Base-by-base conservation (phyloP, 2,888 invertebrate species). In the Rhingia campestris region DNA sequence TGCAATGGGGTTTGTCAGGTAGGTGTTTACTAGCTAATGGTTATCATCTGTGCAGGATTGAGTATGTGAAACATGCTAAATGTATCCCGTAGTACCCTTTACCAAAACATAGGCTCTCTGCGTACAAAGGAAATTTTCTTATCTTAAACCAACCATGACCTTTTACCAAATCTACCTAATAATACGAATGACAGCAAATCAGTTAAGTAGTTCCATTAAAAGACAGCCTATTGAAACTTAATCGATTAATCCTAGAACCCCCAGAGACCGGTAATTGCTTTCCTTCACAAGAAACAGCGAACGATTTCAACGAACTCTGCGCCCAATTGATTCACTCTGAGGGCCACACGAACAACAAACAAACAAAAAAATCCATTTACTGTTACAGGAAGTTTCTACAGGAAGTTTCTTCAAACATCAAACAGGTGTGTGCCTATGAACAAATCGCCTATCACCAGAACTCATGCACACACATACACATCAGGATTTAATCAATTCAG, bases 401-500 rank as follows among this genome's bases (percentile, higher is more conserved):
- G 14, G 2, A 33, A 59, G 12, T n/a, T 43, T 30, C 32, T 12
- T 32, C 7, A 22, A 14, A 35, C 45, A 47, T 33, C 41, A 12
- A 22, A 58, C 30, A 22, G 39, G 56, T 59, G n/a, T 43, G 3
- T n/a, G 9, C 9, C 9, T 30, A 39, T 39, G 39, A 22, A 7
- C 10, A 9, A 56, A 37, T 56, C 37, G 39, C 56, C 56, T 39
- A 39, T 56, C 56, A 56, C 32, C 12, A 10, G 43, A 4, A 6
- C 54, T 9, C 59, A 43, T 9, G n/a, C 59, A 32, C 59, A 43
- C 54, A 22, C 59, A 43, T 9, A 30, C 59, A 32, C 59, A 43
- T 59, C n/a, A 32, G 43, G n/a, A 32, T 14, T 59, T 59, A 59
- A 59, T 59, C 59, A 59, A 43, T 43, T 43, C 59, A 32, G 41